phyloP scores from a whole-genome alignment of 2,888 invertebrate genomes.

The Hanleya hanleyi region DNA sequence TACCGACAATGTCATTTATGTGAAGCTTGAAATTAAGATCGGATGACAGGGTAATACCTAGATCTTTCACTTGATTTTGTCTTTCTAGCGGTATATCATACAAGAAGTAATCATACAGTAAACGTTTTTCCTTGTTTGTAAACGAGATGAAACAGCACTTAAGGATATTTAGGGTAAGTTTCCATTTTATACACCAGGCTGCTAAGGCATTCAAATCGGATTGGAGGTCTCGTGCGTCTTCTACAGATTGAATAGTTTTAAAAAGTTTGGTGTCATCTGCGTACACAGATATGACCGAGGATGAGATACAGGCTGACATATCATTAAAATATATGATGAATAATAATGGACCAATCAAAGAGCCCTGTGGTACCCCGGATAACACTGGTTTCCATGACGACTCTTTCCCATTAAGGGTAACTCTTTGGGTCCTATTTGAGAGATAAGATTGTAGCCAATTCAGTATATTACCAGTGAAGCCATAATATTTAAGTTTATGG shows the following conservation, averaged over 20 bases:
- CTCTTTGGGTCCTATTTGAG: not conserved
- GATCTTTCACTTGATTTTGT: not conserved
- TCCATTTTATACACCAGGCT: not conserved
- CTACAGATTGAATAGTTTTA: not conserved
- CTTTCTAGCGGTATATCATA: not conserved
- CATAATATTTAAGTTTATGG: not conserved
- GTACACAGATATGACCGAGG: not conserved
- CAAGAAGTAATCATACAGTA: not conserved
- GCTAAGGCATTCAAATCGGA: not conserved
- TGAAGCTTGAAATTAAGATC: not conserved
- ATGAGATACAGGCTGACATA: not conserved
- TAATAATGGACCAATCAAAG: not conserved
- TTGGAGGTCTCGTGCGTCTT: not conserved
- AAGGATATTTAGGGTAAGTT: not conserved
- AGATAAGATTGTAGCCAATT: not conserved
- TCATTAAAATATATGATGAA: slow-evolving; percentile 8
- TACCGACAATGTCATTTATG: not conserved
- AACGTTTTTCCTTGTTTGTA: not conserved
- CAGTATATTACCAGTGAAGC: not conserved
- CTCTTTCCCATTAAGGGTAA: not conserved
- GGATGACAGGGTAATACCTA: not conserved
- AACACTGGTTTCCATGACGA: not conserved
- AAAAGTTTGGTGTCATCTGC: slow-evolving; percentile 5
- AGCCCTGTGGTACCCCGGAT: slow-evolving; percentile 1
- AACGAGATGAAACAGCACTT: not conserved